Evolutionary conservation across 2,797 vertebrate species (phyloP).

Genomic region (Gymnocypris eckloni): DNA sequence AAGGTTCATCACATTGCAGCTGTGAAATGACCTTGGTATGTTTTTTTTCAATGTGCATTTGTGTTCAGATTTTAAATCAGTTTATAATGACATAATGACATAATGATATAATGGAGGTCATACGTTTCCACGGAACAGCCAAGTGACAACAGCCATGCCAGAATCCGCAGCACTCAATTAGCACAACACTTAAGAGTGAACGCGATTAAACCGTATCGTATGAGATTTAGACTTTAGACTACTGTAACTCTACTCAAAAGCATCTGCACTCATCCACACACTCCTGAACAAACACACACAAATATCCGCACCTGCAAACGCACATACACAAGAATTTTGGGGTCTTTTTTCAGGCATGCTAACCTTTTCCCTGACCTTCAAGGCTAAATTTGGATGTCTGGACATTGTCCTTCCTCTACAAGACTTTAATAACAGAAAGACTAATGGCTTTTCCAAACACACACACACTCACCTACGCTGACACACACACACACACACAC

Average conservation of each 20-base stretch:
- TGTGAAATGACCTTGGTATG: conserved; percentile 38
- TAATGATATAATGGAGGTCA: conserved; percentile 49
- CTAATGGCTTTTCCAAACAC: conserved; percentile 20
- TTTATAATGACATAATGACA: conserved; percentile 49
- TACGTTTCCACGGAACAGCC: conserved; percentile 38
- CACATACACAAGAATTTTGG: conserved; percentile 16
- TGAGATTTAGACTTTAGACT: conserved; percentile 29
- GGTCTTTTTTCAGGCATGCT: conserved; percentile 30
- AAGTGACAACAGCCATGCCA: conserved; percentile 42
- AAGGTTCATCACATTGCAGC: conserved; percentile 33
- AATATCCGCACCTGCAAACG: conserved; percentile 26
- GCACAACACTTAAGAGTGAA: conserved; percentile 33
- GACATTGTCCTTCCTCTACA: conserved; percentile 48
- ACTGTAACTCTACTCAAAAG: conserved; percentile 35
- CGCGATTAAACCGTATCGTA: neutral
- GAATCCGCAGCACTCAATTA: conserved; percentile 26
- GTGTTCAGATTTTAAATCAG: conserved; percentile 50
- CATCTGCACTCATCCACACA: conserved; percentile 6
- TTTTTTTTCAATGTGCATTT: conserved; percentile 42
- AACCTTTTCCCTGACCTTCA: conserved; percentile 50
- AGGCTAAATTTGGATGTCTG: conserved; percentile 53
- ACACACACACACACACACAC: neutral
- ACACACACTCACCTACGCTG: neutral
- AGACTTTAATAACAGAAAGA: conserved; percentile 44
- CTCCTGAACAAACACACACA: conserved; percentile 29